Evolutionary conservation across 1,140 invertebrate genomes (phyloP).

Genomic region (Diorhabda sublineata): DNA sequence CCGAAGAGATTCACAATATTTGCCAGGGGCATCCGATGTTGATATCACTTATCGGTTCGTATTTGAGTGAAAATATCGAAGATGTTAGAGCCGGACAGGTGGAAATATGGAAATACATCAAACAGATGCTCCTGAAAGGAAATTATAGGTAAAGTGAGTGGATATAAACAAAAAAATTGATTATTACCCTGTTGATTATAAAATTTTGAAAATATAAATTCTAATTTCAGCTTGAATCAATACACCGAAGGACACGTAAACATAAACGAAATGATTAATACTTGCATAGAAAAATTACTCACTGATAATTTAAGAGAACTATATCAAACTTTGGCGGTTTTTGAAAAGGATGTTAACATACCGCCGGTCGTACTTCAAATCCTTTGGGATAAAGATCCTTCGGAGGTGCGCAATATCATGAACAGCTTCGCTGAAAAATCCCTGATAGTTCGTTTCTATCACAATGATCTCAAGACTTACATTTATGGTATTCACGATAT

Average conservation of each 20-base stretch:
- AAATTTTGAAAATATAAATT: not conserved
- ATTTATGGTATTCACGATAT: conserved; percentile 45
- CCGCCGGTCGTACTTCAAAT: conserved; percentile 42
- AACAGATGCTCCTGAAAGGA: conserved; percentile 16
- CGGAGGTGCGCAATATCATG: conserved; percentile 46
- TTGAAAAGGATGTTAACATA: conserved; percentile 45
- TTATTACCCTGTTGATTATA: not conserved
- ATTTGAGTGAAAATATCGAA: conserved; percentile 23
- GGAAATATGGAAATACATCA: conserved; percentile 24
- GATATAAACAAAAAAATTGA: not conserved
- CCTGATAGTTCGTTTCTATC: conserved; percentile 39
- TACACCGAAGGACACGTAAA: not conserved
- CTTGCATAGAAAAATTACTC: conserved; percentile 29
- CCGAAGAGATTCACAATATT: conserved; percentile 26
- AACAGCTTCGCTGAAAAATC: conserved; percentile 44
- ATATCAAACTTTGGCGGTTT: conserved; percentile 45
- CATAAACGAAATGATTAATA: conserved; percentile 16
- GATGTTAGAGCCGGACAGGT: not conserved
- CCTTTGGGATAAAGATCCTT: conserved; percentile 35
- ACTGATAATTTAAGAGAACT: conserved; percentile 26
- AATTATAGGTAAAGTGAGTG: conserved; percentile 19
- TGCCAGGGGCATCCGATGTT: conserved; percentile 28
- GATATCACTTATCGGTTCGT: conserved; percentile 27
- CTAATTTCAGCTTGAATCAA: conserved; percentile 13
- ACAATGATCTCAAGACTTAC: conserved; percentile 36